A percentile compares a stretch with the other conserved stretches of the same genome.
Evolutionary conservation across 2,888 invertebrate species (phyloP).

Genomic region (Omphaloscelis lunosa): DNA sequence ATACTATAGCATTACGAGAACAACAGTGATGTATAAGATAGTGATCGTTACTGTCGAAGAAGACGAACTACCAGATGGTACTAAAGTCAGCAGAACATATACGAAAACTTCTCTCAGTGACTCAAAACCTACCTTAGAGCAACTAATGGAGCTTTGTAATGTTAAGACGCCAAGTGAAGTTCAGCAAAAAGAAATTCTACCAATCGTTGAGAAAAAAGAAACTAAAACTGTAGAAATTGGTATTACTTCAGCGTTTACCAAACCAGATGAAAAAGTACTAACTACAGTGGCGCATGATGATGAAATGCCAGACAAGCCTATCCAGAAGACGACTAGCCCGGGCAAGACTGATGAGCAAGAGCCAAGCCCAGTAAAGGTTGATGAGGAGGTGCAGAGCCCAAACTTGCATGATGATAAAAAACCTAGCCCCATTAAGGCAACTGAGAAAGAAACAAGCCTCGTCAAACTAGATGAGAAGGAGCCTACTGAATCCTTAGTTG

Average conservation of each 20-base stretch:
- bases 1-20: slow-evolving; percentile 45
- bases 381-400: neutral
- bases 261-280: slow-evolving; percentile 7
- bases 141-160: slow-evolving; percentile 42
- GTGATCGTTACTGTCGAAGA: slow-evolving; percentile 52
- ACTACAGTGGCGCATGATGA: slow-evolving; percentile 1
- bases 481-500: neutral
- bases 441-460: neutral
- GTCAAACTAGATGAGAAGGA: slow-evolving; percentile 27
- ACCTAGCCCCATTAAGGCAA: slow-evolving; percentile 2
- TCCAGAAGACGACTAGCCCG: neutral
- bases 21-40: slow-evolving; percentile 49
- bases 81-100: slow-evolving; percentile 43
- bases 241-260: neutral
- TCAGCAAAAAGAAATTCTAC: slow-evolving; percentile 1
- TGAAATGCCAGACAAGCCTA: neutral
- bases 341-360: neutral
- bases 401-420: slow-evolving; percentile 14
- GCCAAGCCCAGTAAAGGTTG: neutral
- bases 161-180: neutral
- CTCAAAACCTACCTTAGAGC: slow-evolving; percentile 46
- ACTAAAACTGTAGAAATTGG: neutral
- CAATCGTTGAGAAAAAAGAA: slow-evolving; percentile 1
- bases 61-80: slow-evolving; percentile 60
- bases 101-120: slow-evolving; percentile 45